Evolutionary conservation across 2,888 invertebrate genomes (phyloP).

Genomic region (Mythimna ferrago): DNA sequence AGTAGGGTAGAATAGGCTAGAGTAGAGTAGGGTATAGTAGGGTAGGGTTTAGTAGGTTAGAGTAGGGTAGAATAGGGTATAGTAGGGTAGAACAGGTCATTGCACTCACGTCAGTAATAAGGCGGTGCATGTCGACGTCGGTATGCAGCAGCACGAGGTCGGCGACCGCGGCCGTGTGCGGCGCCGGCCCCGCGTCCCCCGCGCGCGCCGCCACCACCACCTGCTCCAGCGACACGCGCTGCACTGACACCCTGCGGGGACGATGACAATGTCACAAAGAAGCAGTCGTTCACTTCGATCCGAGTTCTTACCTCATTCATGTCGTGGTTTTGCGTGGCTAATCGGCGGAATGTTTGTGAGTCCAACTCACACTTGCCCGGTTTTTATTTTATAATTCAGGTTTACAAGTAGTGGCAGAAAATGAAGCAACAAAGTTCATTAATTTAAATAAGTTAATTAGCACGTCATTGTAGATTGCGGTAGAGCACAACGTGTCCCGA

Average conservation of each 20-base stretch:
- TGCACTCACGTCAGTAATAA: conserved; percentile 43
- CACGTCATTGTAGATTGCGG: conserved; percentile 20
- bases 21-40: no score
- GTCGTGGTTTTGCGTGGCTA: no score
- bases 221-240: conserved; percentile 47
- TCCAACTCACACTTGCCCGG: neutral
- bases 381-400: no score
- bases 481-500: conserved; percentile 17
- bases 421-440: no score
- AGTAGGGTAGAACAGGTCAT: neutral
- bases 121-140: conserved; percentile 25
- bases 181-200: conserved; percentile 44
- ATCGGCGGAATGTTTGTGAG: no score
- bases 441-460: neutral
- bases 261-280: neutral
- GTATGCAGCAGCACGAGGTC: conserved; percentile 56
- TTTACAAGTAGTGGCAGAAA: no score
- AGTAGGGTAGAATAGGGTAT: no score
- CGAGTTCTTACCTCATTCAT: neutral
- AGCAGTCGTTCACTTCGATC: neutral
- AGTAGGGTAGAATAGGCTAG: no score
- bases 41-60: no score
- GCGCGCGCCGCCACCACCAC: conserved; percentile 43
- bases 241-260: conserved; percentile 49
- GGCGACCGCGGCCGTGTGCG: conserved; percentile 22